Base-by-base conservation (phyloP, 92 coral and sea anemone species). In the Bergia sp. region DNA sequence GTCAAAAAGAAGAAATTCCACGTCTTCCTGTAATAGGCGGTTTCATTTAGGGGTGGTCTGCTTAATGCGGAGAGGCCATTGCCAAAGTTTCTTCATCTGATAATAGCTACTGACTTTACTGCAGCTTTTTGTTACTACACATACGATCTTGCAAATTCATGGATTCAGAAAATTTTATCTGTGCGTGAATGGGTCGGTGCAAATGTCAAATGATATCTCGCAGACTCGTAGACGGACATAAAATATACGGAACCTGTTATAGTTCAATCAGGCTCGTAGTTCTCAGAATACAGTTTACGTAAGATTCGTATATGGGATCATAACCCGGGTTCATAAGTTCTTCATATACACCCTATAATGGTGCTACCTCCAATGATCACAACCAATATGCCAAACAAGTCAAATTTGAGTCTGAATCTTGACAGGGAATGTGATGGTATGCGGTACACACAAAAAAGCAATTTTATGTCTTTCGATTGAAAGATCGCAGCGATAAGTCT, bases 401-500 rank as follows among this genome's bases (percentile, higher is more conserved):
- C 53, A 37, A 67, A 69, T 50, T 42, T 71, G 5, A 11, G 66
- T 44, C 64, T 84, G 79, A 71, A 10, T 57, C 15, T 71, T 47
- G 67, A 84, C 87, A 71, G 87, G 23, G 23, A 84, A 49, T 71
- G 87, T 43, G 87, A 71, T 71, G 87, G 66, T 47, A 69, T 71
- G 87, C 36, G 37, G 12, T n/a, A 1, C 9, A 72, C 20, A 47
- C 44, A 45, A 45, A 65, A 66, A 84, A 83, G 78, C 40, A 7
- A 84, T 69, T 71, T 84, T 71, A 21, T 73, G 77, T 84, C 67
- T 57, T 73, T 73, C 37, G 69, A 80, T 65, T 53, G 49, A 74
- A 72, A 84, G 96, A 95, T 95, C 88, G 89, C 12, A 88, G 40
- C 69, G 98, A 95, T 95, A 95, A 95, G 85, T 69, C 29, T 90